A percentile compares a stretch with the other conserved stretches of the same genome.
These are phyloP conservation scores for Stegana nigrithorax DNA, from an alignment of 2,888 invertebrate species.

Conservation along the genomic window DNA sequence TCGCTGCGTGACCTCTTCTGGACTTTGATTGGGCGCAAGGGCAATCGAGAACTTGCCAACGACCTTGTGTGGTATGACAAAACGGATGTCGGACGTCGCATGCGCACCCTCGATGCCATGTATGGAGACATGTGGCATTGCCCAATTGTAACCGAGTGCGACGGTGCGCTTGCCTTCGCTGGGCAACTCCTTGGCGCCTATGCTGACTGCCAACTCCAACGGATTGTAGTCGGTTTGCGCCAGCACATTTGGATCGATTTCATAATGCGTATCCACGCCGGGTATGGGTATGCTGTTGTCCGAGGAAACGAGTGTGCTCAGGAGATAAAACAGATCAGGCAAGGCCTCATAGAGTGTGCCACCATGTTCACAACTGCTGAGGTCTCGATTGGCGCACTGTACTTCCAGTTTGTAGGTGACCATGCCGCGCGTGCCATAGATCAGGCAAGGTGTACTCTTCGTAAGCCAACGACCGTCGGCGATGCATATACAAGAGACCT, in stretches of 20 bases:
- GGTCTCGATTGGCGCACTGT: slow-evolving; percentile 31
- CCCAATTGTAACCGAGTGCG: slow-evolving; percentile 33
- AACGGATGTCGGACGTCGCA: slow-evolving; percentile 20
- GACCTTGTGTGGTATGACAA: slow-evolving; percentile 38
- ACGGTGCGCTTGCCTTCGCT: slow-evolving; percentile 21
- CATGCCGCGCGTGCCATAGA: slow-evolving; percentile 38
- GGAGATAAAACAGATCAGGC: slow-evolving; percentile 37
- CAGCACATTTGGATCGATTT: slow-evolving; percentile 25
- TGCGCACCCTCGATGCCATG: slow-evolving; percentile 39
- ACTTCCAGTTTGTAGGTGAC: slow-evolving; percentile 39
- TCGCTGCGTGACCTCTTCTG: slow-evolving; percentile 20
- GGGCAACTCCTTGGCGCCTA: slow-evolving; percentile 30
- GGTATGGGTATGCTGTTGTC: slow-evolving; percentile 31
- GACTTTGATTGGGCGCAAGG: slow-evolving; percentile 33
- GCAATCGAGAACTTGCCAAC: slow-evolving; percentile 38
- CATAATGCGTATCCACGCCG: slow-evolving; percentile 1
- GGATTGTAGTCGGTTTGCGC: slow-evolving; percentile 32
- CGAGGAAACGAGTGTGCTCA: slow-evolving; percentile 28
- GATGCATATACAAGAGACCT: slow-evolving; percentile 36
- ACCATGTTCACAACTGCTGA: slow-evolving; percentile 37
- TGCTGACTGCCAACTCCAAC: slow-evolving; percentile 23
- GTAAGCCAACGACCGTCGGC: slow-evolving; percentile 38
- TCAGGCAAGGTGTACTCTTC: slow-evolving; percentile 26
- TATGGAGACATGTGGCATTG: slow-evolving; percentile 35
- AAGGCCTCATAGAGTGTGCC: slow-evolving; percentile 37